Base-by-base conservation (phyloP, 2,113 vertebrate species). In the Scomber scombrus region DNA sequence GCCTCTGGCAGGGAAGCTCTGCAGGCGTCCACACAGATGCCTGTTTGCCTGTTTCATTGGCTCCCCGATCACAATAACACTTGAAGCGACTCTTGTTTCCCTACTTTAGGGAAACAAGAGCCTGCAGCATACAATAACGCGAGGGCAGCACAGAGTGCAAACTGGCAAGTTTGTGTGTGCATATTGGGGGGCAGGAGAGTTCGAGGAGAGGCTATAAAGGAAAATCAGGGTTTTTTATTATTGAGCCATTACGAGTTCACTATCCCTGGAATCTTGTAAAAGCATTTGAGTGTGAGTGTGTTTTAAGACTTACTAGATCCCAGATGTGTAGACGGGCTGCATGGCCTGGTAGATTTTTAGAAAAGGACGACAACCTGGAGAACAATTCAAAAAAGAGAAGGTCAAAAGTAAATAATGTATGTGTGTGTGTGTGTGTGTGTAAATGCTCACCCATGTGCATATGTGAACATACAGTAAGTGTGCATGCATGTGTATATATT, bases 291-390 rank as follows among this genome's bases (percentile, higher is more conserved):
- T 60, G 57, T 34, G 67, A 83, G 82, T 55, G 12, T 63, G 60
- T 67, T 81, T 82, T 69, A 58, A 61, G 84, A 92, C 96, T 97
- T 95, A 99, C 98, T 99, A 99, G 95, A 99, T 99, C 75, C 97
- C 98, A 58, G 98, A 99, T 3, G 97, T 99, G 94, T 99, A 99
- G 81, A 99, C 97, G 1, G 97, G 98, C 87, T 99, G 98, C 98
- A 99, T 99, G 84, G 97, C 96, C 93, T 99, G 98, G 95, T 99
- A 99, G 93, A 99, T 99, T 90, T 98, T 99, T 71, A 99, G 96
- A 83, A 99, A 99, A 5, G 98, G 98, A 55, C 97, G 97, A 82
- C 98, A 99, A 88, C 98, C 98, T 99, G 89, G 65, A 90, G 93
- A 0, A 85, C 23, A 43, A 57, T 21, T 63, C 63, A 77, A 12